These are phyloP conservation scores for Strigops habroptila DNA, from an alignment of 2,113 vertebrate genomes.

Conservation along the genomic window DNA sequence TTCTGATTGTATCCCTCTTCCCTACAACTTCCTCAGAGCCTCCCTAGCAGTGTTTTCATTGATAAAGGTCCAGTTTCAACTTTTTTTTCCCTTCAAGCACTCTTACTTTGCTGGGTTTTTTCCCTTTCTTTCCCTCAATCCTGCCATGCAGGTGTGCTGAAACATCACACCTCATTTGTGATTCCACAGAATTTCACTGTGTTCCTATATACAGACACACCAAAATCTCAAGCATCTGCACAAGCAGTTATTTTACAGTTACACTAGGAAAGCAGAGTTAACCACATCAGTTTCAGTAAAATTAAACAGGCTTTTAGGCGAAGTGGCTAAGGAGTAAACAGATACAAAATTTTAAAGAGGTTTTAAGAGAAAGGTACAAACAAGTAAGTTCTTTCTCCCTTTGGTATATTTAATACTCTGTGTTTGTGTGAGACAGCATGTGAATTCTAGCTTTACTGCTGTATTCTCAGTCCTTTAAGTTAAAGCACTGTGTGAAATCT, in stretches of 20 bases:
- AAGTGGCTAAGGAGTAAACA: background rate
- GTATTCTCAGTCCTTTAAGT: background rate
- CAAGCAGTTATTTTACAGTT: background rate
- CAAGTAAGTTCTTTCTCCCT: background rate
- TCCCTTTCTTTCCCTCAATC: background rate
- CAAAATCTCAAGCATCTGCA: background rate
- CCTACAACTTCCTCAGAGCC: background rate
- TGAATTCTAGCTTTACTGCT: background rate
- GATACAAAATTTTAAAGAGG: background rate
- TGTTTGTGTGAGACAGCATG: background rate
- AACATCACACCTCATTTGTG: background rate
- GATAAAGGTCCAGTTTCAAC: background rate
- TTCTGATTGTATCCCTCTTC: background rate
- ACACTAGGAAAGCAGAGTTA: background rate
- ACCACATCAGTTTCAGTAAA: background rate
- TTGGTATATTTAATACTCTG: background rate
- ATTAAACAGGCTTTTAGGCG: background rate
- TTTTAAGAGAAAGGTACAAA: background rate
- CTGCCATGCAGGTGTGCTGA: background rate
- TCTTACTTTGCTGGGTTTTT: background rate
- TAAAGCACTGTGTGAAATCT: background rate
- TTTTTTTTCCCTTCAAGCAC: background rate
- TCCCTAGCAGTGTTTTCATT: background rate
- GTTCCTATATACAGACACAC: background rate
- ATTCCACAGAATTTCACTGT: background rate